Evolutionary conservation across 2,113 vertebrate genomes (phyloP).

Genomic region (Noctilio leporinus): DNA sequence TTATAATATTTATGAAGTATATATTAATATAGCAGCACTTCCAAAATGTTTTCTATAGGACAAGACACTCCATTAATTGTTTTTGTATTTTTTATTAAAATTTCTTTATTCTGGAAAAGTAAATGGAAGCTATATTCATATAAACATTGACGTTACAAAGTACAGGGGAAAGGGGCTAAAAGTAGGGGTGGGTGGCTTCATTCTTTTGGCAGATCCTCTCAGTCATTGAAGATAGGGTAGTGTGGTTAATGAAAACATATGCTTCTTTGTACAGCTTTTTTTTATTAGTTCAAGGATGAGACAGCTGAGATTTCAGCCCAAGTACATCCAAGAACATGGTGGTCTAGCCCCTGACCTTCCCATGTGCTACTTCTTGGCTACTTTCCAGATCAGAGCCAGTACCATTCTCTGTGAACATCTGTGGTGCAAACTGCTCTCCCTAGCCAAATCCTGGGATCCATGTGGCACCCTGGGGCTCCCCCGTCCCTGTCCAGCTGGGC

Average conservation of each 20-base stretch:
- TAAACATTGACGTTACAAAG: conserved; percentile 84
- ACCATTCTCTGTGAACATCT: conserved; percentile 92
- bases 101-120: conserved; percentile 83
- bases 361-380: conserved; percentile 92
- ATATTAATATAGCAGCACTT: not conserved
- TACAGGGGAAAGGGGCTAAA: conserved; percentile 59
- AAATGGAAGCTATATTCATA: conserved; percentile 80
- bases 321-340: conserved; percentile 61
- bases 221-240: conserved; percentile 79
- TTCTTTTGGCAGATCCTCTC: conserved; percentile 78
- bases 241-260: conserved; percentile 79
- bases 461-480: too few species aligned
- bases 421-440: not conserved
- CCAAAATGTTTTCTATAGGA: not conserved
- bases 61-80: not conserved
- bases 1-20: not conserved
- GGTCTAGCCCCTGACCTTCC: conserved; percentile 52
- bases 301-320: conserved; percentile 66
- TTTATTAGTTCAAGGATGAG: conserved; percentile 74
- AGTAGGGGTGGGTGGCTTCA: conserved; percentile 55
- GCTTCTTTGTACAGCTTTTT: conserved; percentile 81
- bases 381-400: conserved; percentile 97
- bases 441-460: not conserved
- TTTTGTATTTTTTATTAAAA: conserved; percentile 65
- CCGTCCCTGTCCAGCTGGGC: not conserved